Base-by-base conservation (phyloP, 92 coral and sea anemone genomes). In the Phymanthus crucifer region DNA sequence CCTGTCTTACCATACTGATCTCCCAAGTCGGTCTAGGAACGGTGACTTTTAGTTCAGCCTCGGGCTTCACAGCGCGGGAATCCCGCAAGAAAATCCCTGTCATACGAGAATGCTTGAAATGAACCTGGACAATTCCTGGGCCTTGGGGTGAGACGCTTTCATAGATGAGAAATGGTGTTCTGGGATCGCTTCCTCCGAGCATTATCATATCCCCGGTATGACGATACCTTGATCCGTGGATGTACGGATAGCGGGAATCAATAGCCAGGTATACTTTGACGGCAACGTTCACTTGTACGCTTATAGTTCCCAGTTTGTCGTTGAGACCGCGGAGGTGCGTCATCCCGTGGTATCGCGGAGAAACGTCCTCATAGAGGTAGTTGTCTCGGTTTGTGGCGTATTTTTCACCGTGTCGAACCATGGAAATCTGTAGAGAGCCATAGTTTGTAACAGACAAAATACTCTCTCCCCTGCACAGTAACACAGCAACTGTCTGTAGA, bases 331-430 rank as follows among this genome's bases (percentile, higher is more conserved):
- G 94, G n/a, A 92, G 72, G 79, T 94, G 98, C 6, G 97, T 92
- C 94, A 94, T 89, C 6, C 97, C 98, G 58, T 94, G 91, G 89
- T 94, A 94, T 81, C 84, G 47, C 6, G 98, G 97, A 17, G 91
- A 71, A 6, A 94, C 92, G 66, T 94, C 98, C 81, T 94, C 98
- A 48, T 79, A 85, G 0, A 79, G 57, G 81, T 94, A 94, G 66
- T 97, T 88, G 23, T 12, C 57, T 70, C 94, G 84, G 80, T 94
- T 86, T 8, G 94, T 94, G 52, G 98, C 98, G 68, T 91, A 94
- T 46, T 79, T 87, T 69, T 94, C 98, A 16, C 97, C 98, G 76
- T 94, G 98, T 18, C 89, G 85, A 40, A 94, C 58, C 97, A 90
- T 94, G 19, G 97, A 88, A 56, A 94, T 86, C 80, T 87, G 87